Evolutionary conservation across 2,888 invertebrate species (phyloP), one percentile per base, ranked within the genome.

Genomic region (Octodonta nipae): DNA sequence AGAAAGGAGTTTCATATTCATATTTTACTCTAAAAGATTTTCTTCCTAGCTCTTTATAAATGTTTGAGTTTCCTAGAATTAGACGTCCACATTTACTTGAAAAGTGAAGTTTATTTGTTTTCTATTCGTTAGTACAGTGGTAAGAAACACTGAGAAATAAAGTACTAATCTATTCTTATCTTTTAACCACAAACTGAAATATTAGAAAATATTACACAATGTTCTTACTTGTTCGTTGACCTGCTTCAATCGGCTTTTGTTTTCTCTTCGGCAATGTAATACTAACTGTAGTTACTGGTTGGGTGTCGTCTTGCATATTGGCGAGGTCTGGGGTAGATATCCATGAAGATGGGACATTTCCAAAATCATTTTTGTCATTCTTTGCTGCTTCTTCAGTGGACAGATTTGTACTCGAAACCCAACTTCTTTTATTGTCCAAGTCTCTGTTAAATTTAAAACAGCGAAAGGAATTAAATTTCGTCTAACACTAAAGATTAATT

Each of bases 281-380:
- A 58, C 73, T 79, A 46, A 81, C 64, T 29, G 78, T 78, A 24
- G 60, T 60, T 46, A 77, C 70, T 30, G 78, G 71, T 47, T 71
- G 73, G 37, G 73, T 66, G 49, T 68, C 68, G 44, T 72, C 72
- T 47, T 63, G 58, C 51, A 68, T 62, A 44, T 74, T 73, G 40
- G 76, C 78, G 55, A 85, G 67, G 64, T 85, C 84, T 47, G 83
- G 81, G 45, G 84, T 81, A 44, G 85, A 86, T 52, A 79, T 80
- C 85, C 85, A 86, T 46, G 81, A 76, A 46, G 75, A 65, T 28
- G 60, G 60, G 34, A 51, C 53, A 22, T 43, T 47, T 33, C 39
- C 45, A 36, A 47, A 46, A 35, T 42, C 43, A 31, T 34, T 43
- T 28, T 37, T 42, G 38, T 38, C 47, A 34, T 42, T 50, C 32